Base-by-base conservation (phyloP, 2,888 invertebrate species). In the Agrochola litura region DNA sequence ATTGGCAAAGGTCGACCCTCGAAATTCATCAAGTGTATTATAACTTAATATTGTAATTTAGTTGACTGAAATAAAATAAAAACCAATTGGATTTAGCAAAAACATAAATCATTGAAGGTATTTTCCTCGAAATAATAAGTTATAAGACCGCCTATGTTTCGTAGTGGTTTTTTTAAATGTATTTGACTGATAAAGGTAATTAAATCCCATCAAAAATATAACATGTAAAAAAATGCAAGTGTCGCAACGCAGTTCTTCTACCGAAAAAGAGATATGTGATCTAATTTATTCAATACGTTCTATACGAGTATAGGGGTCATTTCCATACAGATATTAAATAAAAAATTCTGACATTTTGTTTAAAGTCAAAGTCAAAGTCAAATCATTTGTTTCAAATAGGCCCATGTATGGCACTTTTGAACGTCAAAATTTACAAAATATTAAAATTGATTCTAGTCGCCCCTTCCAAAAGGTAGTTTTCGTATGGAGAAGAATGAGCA, bases 1-100 rank as follows among this genome's bases (percentile, higher is more conserved):
- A 81, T 79, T 73, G 66, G 19, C n/a, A 41, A 49, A 81, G 46
- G 78, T 54, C 66, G 54, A 41, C n/a, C 14, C 25, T 8, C 8
- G 10, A 56, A 66, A 60, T 41, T 56, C 14, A 61, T 19, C 25
- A 54, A n/a, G 12, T 30, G n/a, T 49, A 49, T 49, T 66, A 66
- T 6, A 22, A 54, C 16, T 16, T 25, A 30, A 9, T 66, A 19
- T 16, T 77, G 8, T 16, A 52, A 60, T 43, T 25, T 16, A 16
- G 1, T 30, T 43, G 2, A 61, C 12, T 22, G 25, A 22, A 71
- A 22, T 74, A 6, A 3, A 60, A 25, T 25, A 60, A 60, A 30
- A 30, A 30, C 5, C 16, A 10, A 30, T 9, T 9, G 5, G 19
- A 30, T 60, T 60, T 61, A 19, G 10, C 19, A 10, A 54, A 54